Evolutionary conservation across 2,888 invertebrate genomes (phyloP).

Genomic region (Standfussiana lucernea): DNA sequence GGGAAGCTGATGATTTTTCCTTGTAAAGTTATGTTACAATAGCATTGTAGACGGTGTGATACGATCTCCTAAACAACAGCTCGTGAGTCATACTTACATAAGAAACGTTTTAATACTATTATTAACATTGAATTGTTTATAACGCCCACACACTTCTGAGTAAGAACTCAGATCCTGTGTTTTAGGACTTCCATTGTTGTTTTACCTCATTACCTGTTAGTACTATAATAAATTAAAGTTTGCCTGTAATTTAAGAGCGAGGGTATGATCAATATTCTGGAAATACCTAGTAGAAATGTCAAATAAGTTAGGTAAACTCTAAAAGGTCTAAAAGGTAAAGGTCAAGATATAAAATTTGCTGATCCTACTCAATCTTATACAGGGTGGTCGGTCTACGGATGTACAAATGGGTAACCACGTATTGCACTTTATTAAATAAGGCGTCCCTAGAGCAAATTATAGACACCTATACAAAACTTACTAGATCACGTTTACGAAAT

Average conservation of each 20-base stretch:
- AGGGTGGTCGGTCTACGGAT: no score
- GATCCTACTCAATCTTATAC: background rate
- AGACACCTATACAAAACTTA: no score
- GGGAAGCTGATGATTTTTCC: conserved; percentile 45
- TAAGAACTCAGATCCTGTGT: conserved; percentile 5
- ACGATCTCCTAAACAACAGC: conserved; percentile 16
- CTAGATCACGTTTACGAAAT: no score
- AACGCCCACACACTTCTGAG: conserved; percentile 25
- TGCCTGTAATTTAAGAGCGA: background rate
- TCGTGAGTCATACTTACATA: conserved; percentile 18
- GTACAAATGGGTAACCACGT: no score
- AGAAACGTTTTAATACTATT: conserved; percentile 8
- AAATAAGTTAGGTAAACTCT: conserved; percentile 3
- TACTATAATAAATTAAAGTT: background rate
- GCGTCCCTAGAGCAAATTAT: background rate
- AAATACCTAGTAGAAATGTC: conserved; percentile 1
- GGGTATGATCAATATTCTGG: background rate
- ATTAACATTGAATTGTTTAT: background rate
- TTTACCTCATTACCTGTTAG: background rate
- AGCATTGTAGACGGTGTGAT: conserved; percentile 15
- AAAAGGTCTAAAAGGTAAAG: background rate
- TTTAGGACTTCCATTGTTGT: conserved; percentile 1
- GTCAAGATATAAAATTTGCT: no score
- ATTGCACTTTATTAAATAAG: no score
- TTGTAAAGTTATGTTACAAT: conserved; percentile 28